phyloP scores from a whole-genome alignment of 2,797 vertebrate species.

The Amazona ochrocephala region DNA sequence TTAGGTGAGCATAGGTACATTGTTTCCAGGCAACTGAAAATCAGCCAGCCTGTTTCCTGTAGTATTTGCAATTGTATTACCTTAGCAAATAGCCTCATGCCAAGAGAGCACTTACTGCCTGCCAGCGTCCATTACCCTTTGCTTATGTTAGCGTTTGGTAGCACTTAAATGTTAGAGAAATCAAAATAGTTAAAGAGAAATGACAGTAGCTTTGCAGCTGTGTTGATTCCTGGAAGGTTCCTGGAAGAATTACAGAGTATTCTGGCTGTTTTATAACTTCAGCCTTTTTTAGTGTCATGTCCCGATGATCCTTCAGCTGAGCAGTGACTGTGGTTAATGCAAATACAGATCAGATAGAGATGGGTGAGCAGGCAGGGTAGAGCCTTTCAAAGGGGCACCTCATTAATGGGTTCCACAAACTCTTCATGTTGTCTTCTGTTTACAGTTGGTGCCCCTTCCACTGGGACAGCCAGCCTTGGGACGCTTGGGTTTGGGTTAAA shows the following conservation, averaged over 20 bases:
- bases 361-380: background rate
- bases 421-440: background rate
- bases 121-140: background rate
- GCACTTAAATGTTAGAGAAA: background rate
- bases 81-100: background rate
- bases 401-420: background rate
- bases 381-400: background rate
- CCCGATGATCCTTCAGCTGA: background rate
- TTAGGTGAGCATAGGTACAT: background rate
- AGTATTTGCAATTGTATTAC: background rate
- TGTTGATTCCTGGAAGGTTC: background rate
- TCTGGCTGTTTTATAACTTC: background rate
- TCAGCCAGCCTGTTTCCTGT: background rate
- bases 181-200: background rate
- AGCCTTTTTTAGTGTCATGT: background rate
- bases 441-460: constrained; percentile 51
- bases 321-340: background rate
- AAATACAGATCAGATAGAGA: background rate
- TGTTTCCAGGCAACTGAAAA: background rate
- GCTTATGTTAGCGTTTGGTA: background rate
- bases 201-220: background rate
- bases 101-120: background rate
- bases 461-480: constrained; percentile 36
- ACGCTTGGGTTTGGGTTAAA: constrained; percentile 71
- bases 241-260: background rate